A percentile compares a stretch with the other conserved stretches of the same genome.
Conservation (phyloP, 2,888 invertebrate species). For the Synanthedon formicaeformis region DNA sequence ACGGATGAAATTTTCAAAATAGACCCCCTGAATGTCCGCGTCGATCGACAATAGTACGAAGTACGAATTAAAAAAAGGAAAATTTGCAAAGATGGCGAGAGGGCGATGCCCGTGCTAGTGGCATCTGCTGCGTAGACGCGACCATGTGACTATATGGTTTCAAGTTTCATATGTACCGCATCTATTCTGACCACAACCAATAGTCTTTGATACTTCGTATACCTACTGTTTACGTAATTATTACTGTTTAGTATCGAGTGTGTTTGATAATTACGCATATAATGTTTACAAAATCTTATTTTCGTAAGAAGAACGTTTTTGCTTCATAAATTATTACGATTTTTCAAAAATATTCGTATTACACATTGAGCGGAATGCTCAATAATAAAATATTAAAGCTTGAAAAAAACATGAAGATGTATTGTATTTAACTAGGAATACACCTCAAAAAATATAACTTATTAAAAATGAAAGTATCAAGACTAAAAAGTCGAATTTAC, state of each 20-base stretch:
- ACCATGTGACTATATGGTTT: slow-evolving; percentile 31
- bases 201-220: slow-evolving; percentile 34
- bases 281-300: no score
- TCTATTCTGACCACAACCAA: slow-evolving; percentile 20
- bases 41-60: slow-evolving; percentile 7
- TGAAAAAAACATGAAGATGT: no score
- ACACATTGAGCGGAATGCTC: no score
- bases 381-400: no score
- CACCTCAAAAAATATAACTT: no score
- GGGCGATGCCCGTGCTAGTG: slow-evolving; percentile 43
- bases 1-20: no score
- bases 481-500: slow-evolving; percentile 5
- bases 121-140: slow-evolving; percentile 46
- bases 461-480: slow-evolving; percentile 25
- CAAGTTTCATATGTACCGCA: slow-evolving; percentile 33
- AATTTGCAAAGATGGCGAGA: slow-evolving; percentile 26
- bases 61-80: slow-evolving; percentile 4
- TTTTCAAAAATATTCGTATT: no score
- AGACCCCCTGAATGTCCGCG: slow-evolving; percentile 8
- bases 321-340: no score
- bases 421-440: no score
- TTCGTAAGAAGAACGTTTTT: no score
- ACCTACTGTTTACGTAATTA: slow-evolving; percentile 1
- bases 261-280: no score
- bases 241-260: no score